These are phyloP conservation scores for Halocynthia aurantium DNA, from an alignment of 23 tunicate species.

Conservation along the genomic window DNA sequence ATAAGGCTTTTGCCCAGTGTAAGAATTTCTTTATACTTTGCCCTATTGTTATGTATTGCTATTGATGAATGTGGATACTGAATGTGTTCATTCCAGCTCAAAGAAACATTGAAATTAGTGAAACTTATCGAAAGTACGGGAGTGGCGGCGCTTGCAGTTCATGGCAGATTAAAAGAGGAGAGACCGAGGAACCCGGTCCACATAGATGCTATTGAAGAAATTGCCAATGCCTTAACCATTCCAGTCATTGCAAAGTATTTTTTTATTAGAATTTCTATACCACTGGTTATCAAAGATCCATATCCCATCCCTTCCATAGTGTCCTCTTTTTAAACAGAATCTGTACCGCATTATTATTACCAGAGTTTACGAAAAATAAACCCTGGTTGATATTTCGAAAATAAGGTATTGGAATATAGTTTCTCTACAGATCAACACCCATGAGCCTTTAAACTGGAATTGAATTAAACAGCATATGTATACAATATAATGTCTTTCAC, in stretches of 20 bases:
- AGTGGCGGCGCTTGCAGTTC: constrained; percentile 89
- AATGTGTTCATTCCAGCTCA: constrained; percentile 41
- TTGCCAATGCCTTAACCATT: constrained; percentile 63
- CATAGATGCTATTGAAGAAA: constrained; percentile 43
- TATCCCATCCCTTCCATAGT: too few species aligned
- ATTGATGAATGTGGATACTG: background rate
- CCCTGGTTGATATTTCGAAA: too few species aligned
- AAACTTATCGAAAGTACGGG: constrained; percentile 91
- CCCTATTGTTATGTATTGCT: background rate
- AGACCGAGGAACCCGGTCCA: constrained; percentile 75
- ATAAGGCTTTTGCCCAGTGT: constrained; percentile 67
- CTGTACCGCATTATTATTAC: too few species aligned
- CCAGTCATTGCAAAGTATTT: constrained; percentile 90
- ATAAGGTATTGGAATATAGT: too few species aligned
- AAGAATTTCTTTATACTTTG: constrained; percentile 4
- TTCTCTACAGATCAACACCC: too few species aligned
- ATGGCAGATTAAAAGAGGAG: constrained; percentile 76
- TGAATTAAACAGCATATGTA: too few species aligned
- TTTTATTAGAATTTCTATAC: background rate
- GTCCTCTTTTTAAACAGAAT: too few species aligned
- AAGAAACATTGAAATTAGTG: constrained; percentile 79
- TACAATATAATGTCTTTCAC: too few species aligned
- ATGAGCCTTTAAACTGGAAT: too few species aligned
- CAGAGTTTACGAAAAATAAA: too few species aligned
- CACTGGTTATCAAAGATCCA: too few species aligned